These are phyloP conservation scores for Engystomops pustulosus DNA, from an alignment of 2,113 vertebrate species.

Conservation along the genomic window DNA sequence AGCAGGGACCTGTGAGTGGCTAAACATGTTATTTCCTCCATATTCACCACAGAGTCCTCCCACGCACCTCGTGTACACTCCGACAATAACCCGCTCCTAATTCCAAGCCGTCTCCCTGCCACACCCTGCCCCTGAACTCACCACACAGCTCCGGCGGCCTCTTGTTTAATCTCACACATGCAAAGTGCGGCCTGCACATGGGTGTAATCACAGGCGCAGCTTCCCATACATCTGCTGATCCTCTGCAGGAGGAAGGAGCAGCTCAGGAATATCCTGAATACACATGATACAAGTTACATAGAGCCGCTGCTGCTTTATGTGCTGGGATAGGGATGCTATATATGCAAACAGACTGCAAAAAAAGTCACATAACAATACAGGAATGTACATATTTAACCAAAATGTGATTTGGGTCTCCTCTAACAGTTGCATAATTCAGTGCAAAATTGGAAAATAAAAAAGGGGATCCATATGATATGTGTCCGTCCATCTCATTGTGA, in stretches of 20 bases:
- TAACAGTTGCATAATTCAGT: no score
- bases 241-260: neutral
- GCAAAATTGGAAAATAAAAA: no score
- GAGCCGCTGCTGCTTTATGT: no score
- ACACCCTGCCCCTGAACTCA: slow-evolving; percentile 42
- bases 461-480: no score
- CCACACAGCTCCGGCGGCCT: slow-evolving; percentile 24
- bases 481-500: no score
- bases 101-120: slow-evolving; percentile 26
- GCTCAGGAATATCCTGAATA: neutral
- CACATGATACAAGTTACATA: no score
- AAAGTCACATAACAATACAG: no score
- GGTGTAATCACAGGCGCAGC: neutral
- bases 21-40: slow-evolving; percentile 14
- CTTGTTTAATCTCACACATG: slow-evolving; percentile 29
- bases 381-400: no score
- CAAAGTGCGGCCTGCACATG: neutral
- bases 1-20: neutral
- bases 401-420: no score
- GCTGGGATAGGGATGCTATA: no score
- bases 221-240: neutral
- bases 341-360: no score
- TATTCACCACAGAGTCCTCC: slow-evolving; percentile 25
- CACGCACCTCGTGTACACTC: slow-evolving; percentile 28
- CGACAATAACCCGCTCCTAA: slow-evolving; percentile 15